Conservation (phyloP, 2,888 invertebrate species). For the Stegana nigrithorax region DNA sequence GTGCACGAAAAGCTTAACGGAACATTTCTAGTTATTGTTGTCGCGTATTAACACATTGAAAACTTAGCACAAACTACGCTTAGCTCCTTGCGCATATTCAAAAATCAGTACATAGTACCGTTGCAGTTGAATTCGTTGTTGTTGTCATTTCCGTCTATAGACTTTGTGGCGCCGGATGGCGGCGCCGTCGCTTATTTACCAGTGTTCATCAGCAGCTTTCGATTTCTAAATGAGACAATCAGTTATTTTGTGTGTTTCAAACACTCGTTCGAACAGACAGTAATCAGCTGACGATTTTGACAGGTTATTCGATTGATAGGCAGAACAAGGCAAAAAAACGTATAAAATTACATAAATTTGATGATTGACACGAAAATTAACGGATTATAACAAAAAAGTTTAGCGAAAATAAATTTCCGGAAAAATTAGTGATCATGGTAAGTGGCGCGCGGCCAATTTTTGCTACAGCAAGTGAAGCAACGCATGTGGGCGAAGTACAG, state of each 20-base stretch:
- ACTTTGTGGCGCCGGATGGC: neutral
- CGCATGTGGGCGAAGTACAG: neutral
- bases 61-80: too few species aligned
- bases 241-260: too few species aligned
- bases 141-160: neutral
- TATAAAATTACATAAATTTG: slow-evolving; percentile 64
- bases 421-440: slow-evolving; percentile 52
- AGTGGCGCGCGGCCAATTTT: slow-evolving; percentile 37
- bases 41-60: neutral
- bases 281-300: slow-evolving; percentile 42
- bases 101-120: too few species aligned
- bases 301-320: slow-evolving; percentile 33
- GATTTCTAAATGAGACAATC: too few species aligned
- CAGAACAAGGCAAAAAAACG: slow-evolving; percentile 22
- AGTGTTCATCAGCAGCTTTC: too few species aligned
- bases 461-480: neutral
- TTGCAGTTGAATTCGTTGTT: too few species aligned
- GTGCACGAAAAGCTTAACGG: slow-evolving; percentile 10
- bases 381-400: slow-evolving; percentile 35
- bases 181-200: too few species aligned
- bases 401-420: slow-evolving; percentile 30
- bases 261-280: too few species aligned
- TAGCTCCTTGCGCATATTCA: too few species aligned
- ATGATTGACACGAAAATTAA: slow-evolving; percentile 40
- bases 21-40: neutral